phyloP scores from a whole-genome alignment of 2,888 invertebrate species.

The Andricus curvator region DNA sequence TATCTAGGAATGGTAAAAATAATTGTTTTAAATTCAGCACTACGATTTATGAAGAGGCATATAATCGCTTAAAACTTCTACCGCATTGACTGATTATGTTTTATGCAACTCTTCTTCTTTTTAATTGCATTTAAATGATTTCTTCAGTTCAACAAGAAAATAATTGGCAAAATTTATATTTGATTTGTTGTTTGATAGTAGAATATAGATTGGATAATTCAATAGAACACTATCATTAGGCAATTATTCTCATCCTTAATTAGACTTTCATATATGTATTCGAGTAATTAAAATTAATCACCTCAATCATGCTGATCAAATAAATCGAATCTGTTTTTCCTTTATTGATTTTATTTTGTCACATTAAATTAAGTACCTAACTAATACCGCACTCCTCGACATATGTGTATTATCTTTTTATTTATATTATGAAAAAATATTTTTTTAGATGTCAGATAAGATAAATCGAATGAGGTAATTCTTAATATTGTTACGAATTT shows the following conservation, averaged over 20 bases:
- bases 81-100: not conserved
- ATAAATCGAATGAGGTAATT: not conserved
- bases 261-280: no score
- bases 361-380: no score
- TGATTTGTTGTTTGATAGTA: not conserved
- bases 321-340: no score
- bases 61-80: not conserved
- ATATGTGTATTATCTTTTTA: not conserved
- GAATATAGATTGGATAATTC: not conserved
- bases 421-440: not conserved
- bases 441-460: not conserved
- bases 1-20: conserved; percentile 13
- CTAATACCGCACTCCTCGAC: no score
- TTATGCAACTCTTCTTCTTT: conserved; percentile 18
- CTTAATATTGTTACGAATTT: not conserved
- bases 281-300: no score
- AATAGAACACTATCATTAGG: no score
- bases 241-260: no score
- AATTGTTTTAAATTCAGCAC: conserved; percentile 29
- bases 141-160: not conserved
- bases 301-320: no score
- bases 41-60: conserved; percentile 3
- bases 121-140: conserved; percentile 20
- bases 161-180: not conserved
- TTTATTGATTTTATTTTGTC: no score